phyloP scores from a whole-genome alignment of 2,888 invertebrate species.

The Steinernema scapterisci region DNA sequence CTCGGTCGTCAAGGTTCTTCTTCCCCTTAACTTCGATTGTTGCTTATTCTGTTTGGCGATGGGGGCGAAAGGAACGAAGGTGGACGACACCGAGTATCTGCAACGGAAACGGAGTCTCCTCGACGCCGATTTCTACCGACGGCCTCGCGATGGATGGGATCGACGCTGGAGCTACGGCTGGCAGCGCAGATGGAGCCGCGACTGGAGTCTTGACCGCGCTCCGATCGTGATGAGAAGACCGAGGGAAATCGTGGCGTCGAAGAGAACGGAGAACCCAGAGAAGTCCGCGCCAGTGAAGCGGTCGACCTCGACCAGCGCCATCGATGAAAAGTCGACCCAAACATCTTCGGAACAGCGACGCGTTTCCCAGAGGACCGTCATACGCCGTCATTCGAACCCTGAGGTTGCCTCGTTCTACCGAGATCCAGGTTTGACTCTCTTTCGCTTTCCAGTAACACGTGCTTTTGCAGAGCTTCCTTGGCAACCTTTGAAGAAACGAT shows the following conservation, averaged over 20 bases:
- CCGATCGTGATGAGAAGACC: not conserved
- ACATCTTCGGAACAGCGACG: not conserved
- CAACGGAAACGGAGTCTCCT: not conserved
- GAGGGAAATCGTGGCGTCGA: not conserved
- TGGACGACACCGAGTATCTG: not conserved
- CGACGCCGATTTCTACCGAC: not conserved
- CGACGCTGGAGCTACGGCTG: not conserved
- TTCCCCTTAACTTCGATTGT: no score
- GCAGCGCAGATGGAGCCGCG: not conserved
- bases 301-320: not conserved
- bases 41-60: not conserved
- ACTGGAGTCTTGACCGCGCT: slow-evolving; percentile 5
- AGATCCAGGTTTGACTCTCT: not conserved
- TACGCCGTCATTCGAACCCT: not conserved
- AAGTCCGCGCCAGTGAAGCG: not conserved
- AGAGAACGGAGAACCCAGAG: not conserved
- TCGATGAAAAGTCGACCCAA: slow-evolving; percentile 2
- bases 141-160: not conserved
- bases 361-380: not conserved
- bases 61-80: slow-evolving; percentile 1
- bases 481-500: not conserved
- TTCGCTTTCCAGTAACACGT: not conserved
- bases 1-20: not conserved
- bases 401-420: not conserved
- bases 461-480: not conserved